A percentile compares a stretch with the other conserved stretches of the same genome.
Evolutionary conservation across 2,888 invertebrate genomes (phyloP).

Genomic region (Cephus rjabovi): DNA sequence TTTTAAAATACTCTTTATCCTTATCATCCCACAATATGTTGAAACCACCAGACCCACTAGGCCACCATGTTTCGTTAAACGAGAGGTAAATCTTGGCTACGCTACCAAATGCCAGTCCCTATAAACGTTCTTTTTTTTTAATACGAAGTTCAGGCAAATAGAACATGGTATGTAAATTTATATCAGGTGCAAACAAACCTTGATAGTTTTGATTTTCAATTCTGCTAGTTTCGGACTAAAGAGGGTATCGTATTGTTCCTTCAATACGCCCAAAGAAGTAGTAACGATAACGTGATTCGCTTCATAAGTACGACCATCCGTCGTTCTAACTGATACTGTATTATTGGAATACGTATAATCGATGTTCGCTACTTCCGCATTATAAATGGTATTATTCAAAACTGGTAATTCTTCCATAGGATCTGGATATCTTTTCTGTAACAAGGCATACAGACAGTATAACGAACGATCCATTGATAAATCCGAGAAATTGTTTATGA

Average conservation of each 20-base stretch:
- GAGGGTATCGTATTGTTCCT: slow-evolving; percentile 68
- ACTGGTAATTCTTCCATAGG: slow-evolving; percentile 51
- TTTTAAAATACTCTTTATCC: slow-evolving; percentile 56
- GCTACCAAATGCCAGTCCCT: slow-evolving; percentile 73
- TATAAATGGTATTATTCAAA: slow-evolving; percentile 45
- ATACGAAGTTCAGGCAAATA: no score
- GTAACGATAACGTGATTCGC: slow-evolving; percentile 78
- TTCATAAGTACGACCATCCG: slow-evolving; percentile 68
- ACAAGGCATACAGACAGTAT: not conserved
- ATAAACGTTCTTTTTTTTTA: slow-evolving; percentile 25
- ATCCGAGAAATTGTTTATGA: no score
- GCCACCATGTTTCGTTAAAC: slow-evolving; percentile 77
- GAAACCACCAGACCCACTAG: slow-evolving; percentile 68
- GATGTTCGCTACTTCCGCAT: slow-evolving; percentile 47
- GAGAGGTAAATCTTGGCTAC: slow-evolving; percentile 77
- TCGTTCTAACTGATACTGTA: slow-evolving; percentile 66
- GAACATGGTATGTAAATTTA: no score
- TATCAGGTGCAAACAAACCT: slow-evolving; percentile 40
- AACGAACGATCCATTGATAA: no score
- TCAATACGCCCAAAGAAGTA: slow-evolving; percentile 77
- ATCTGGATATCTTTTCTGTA: slow-evolving; percentile 53
- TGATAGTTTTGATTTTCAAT: slow-evolving; percentile 70
- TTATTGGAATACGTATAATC: slow-evolving; percentile 37
- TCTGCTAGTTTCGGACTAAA: slow-evolving; percentile 72
- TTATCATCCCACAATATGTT: slow-evolving; percentile 72